phyloP scores from a whole-genome alignment of 2,113 vertebrate species.

The Ailuropoda melanoleuca region DNA sequence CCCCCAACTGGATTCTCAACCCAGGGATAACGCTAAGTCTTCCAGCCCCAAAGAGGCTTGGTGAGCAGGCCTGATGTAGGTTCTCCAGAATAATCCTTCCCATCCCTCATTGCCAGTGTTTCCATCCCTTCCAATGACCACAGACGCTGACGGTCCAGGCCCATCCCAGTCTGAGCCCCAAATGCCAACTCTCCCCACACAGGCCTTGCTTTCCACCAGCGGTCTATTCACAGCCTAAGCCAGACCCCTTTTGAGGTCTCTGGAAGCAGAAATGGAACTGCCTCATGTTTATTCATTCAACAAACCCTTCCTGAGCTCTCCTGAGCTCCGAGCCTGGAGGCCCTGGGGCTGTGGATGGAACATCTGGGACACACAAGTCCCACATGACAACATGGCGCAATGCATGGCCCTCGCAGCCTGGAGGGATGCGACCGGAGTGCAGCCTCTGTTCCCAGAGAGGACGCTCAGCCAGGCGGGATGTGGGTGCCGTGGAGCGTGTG shows the following conservation, averaged over 20 bases:
- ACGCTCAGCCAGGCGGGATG: not conserved
- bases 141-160: not conserved
- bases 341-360: not conserved
- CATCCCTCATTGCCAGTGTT: too few relatives aligned
- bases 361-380: not conserved
- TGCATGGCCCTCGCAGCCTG: not conserved
- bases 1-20: not conserved
- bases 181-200: not conserved
- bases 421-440: not conserved
- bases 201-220: too few relatives aligned
- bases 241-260: not conserved
- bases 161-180: not conserved
- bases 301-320: not conserved
- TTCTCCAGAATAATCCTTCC: not conserved
- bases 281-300: not conserved
- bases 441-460: not conserved
- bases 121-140: not conserved
- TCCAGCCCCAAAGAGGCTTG: not conserved
- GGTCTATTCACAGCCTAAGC: too few relatives aligned
- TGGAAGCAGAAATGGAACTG: not conserved
- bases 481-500: rapidly evolving
- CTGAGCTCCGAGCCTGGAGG: not conserved
- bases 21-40: not conserved
- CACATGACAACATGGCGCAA: not conserved
- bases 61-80: not conserved